These are phyloP conservation scores for Otocyon megalotis DNA, from an alignment of 2,113 vertebrate genomes.

Conservation along the genomic window DNA sequence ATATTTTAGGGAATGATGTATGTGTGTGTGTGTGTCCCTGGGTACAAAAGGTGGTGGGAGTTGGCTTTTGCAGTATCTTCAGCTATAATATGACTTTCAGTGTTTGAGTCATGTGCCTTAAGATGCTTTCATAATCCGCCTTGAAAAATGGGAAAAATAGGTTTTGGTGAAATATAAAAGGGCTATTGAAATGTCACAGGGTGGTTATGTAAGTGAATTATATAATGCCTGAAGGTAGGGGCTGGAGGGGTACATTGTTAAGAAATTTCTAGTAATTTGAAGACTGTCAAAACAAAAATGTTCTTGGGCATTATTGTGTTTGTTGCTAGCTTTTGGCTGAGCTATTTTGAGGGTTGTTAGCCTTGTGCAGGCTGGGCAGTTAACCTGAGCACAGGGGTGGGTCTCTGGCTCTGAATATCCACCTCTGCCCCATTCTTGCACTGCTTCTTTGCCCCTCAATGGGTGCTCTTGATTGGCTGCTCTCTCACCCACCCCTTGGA, in stretches of 20 bases:
- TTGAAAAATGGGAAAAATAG: slow-evolving; percentile 8
- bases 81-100: not conserved
- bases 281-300: slow-evolving; percentile 28
- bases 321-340: not conserved
- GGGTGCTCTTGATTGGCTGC: slow-evolving; percentile 26
- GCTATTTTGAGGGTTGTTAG: not conserved
- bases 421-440: slow-evolving; percentile 28
- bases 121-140: slow-evolving; percentile 40
- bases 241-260: not conserved
- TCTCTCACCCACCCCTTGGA: slow-evolving; percentile 60
- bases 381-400: not conserved
- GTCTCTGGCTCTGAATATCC: not conserved
- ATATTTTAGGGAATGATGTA: not conserved
- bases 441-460: not conserved
- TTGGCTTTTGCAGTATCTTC: not conserved
- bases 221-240: slow-evolving; percentile 24
- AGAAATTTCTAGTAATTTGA: slow-evolving; percentile 69
- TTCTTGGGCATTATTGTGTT: not conserved
- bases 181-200: slow-evolving; percentile 52
- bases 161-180: slow-evolving; percentile 51
- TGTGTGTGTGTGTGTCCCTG: no score
- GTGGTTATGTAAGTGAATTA: slow-evolving; percentile 60
- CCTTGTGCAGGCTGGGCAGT: not conserved
- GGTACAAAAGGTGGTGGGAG: not conserved
- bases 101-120: not conserved